Base-by-base conservation (phyloP, 2,113 vertebrate species). In the Excalfactoria chinensis region DNA sequence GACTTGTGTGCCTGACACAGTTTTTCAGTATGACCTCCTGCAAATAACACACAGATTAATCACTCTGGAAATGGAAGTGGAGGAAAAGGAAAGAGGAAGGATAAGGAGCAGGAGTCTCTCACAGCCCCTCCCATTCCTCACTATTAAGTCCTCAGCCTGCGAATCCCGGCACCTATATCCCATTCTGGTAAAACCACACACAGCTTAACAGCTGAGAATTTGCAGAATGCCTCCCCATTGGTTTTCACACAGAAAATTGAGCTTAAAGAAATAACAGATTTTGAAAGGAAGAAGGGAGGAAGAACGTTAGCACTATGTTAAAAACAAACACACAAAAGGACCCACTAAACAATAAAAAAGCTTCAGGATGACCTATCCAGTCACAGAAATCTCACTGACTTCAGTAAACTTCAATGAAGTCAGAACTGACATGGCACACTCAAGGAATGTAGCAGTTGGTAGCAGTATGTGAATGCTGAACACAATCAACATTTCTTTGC, bases 151-250 rank as follows among this genome's bases (percentile, higher is more conserved):
- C 0, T 12, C 43, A 81, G 48, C 74, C n/a, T 76, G 35, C 58
- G 44, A 88, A 67, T 32, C 43, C 66, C 83, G 55, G 26, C 83
- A 81, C 35, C 43, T 88, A 16, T 53, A 58, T 26, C 35, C 40
- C 35, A 9, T 17, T 71, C 62, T 84, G 67, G 62, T 84, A 94
- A 88, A 94, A 26, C 1, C 43, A 64, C 7, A 55, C 2, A 9
- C 44, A 69, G 63, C 60, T 89, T 46, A 85, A 91, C 55, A 94
- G 81, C 89, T 90, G 81, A 84, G 88, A 93, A 88, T 86, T 16
- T 80, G 72, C n/a, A 82, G 76, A 90, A 85, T 8, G 30, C 22
- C 34, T 89, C 37, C 4, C 37, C 4, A 1, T 3, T 46, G 23
- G n/a, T 81, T 78, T 89, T 69, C 74, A 77, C 7, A 37, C 15